Evolutionary conservation across 1,140 invertebrate species (phyloP).

Genomic region (Drosophila ficusphila): DNA sequence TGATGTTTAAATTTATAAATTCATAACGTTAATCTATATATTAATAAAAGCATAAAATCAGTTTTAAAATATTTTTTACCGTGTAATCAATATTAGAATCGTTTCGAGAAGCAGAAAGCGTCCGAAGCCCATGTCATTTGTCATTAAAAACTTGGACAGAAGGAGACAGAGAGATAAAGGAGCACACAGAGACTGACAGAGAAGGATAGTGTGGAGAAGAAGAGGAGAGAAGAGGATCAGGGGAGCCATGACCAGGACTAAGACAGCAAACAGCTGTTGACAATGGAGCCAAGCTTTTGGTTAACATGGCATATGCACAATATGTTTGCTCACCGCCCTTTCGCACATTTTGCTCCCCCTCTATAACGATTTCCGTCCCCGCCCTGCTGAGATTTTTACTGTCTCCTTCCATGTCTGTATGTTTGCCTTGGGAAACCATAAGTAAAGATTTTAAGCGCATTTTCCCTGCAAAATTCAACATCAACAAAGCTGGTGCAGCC

Average conservation of each 20-base stretch:
- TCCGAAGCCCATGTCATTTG: conserved; percentile 65
- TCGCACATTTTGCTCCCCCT: neutral
- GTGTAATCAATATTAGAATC: neutral
- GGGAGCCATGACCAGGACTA: conserved; percentile 38
- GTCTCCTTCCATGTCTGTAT: conserved; percentile 12
- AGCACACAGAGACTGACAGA: neutral
- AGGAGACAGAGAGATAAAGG: conserved; percentile 2
- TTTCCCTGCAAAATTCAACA: conserved; percentile 58
- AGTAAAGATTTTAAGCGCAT: conserved; percentile 78
- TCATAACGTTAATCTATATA: too few species aligned
- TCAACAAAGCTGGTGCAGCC: conserved; percentile 37
- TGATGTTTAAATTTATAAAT: too few species aligned
- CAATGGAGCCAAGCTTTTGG: conserved; percentile 76
- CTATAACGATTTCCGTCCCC: neutral
- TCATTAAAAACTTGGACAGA: conserved; percentile 69
- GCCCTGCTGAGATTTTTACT: conserved; percentile 38
- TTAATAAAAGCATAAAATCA: neutral
- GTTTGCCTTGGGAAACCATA: conserved; percentile 66
- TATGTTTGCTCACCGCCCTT: conserved; percentile 63
- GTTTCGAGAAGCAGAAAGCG: conserved; percentile 10
- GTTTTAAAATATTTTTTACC: neutral
- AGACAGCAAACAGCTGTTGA: conserved; percentile 75
- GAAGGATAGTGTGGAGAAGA: neutral
- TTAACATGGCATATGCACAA: conserved; percentile 79
- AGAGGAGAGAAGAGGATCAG: conserved; percentile 2